These are phyloP conservation scores for Orthonevra nobilis DNA, from an alignment of 2,888 invertebrate genomes.

Conservation along the genomic window DNA sequence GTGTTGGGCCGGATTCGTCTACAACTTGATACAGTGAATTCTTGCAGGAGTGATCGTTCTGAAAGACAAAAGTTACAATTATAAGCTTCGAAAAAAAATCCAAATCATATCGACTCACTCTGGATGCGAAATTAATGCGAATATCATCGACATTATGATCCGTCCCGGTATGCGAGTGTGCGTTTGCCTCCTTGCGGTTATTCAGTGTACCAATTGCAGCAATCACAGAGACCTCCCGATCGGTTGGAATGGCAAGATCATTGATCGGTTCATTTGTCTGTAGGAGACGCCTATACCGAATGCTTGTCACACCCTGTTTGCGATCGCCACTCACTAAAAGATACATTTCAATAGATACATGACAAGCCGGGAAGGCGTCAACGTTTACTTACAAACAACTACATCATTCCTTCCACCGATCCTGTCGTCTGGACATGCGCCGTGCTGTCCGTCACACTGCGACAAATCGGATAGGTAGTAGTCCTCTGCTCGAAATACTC, in stretches of 20 bases:
- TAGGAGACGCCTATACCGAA: slow-evolving; percentile 89
- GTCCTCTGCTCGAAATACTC: slow-evolving; percentile 88
- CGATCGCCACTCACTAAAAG: slow-evolving; percentile 87
- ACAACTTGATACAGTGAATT: slow-evolving; percentile 84
- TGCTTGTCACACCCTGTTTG: slow-evolving; percentile 89
- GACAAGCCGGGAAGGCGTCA: too few relatives aligned
- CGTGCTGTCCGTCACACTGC: slow-evolving; percentile 90
- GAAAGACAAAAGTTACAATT: too few relatives aligned
- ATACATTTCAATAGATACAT: too few relatives aligned
- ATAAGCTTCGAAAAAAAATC: slow-evolving; percentile 3
- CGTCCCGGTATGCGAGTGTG: slow-evolving; percentile 83
- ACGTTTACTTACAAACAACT: slow-evolving; percentile 81
- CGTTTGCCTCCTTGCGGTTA: slow-evolving; percentile 89
- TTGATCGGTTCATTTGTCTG: slow-evolving; percentile 87
- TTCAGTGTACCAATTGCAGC: slow-evolving; percentile 94
- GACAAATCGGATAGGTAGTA: slow-evolving; percentile 91
- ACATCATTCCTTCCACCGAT: slow-evolving; percentile 91
- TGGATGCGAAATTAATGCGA: slow-evolving; percentile 88
- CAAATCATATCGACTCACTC: slow-evolving; percentile 77
- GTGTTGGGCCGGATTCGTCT: slow-evolving; percentile 82
- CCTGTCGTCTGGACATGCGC: slow-evolving; percentile 92
- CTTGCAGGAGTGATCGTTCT: slow-evolving; percentile 88
- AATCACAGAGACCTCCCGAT: slow-evolving; percentile 88
- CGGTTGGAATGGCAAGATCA: slow-evolving; percentile 86
- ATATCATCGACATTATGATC: slow-evolving; percentile 83